Base-by-base conservation (phyloP, 1,140 invertebrate genomes). In the Calliphora vicina region DNA sequence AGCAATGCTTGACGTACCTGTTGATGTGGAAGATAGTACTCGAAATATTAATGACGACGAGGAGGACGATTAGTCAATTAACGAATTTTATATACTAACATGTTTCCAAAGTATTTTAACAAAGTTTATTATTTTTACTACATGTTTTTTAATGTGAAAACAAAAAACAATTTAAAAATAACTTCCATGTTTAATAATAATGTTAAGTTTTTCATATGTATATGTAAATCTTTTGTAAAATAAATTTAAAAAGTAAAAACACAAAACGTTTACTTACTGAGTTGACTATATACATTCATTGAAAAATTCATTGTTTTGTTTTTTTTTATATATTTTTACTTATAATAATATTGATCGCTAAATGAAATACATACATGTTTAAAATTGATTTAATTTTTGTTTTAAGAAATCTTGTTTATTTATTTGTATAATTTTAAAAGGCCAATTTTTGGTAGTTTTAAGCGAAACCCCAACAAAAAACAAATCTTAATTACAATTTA, bases 1-100 rank as follows among this genome's bases (percentile, higher is more conserved):
- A 12, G 42, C 84, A 13, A 78, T 83, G 78, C 57, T 84, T 23
- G 27, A 78, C 29, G 26, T 80, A 29, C 45, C 26, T 26, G 29
- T 8, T 20, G 73, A 76, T 76, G 10, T 45, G 9, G 29, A 42
- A 0, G 25, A 29, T 29, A 61, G 78, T 80, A 25, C 67, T 27
- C 45, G 17, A 12, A 10, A 15, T 50, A 76, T 4, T 78, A 83
- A 13, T 20, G 45, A 17, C 6, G 50, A 57, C 35, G 81, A 72
- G 12, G 43, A 45, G 27, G 45, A 61, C 13, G 23, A 67, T 57
- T 45, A 35, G 35, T 29, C 2, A 29, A 29, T 29, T 29, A 29
- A 29, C 29, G 2, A 3, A 29, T 29, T 3, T 29, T 29, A 29
- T 29, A 35, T 13, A n/a, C n/a, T n/a, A n/a, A n/a, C n/a, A n/a